These are phyloP conservation scores for Listronotus oregonensis DNA, from an alignment of 1,140 invertebrate genomes.

Conservation along the genomic window DNA sequence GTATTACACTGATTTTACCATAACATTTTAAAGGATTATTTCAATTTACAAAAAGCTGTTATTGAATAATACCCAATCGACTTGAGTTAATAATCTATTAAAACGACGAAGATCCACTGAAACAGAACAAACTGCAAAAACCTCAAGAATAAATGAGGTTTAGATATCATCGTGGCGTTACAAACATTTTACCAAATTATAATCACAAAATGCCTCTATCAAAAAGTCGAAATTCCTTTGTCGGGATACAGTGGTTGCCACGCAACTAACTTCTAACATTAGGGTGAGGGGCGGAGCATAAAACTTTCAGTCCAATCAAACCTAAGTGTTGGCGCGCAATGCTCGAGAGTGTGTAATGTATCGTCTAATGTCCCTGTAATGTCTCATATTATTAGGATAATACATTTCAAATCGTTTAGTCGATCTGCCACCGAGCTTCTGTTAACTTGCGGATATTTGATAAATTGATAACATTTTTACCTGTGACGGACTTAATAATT, in stretches of 20 bases:
- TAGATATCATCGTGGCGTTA: constrained; percentile 7
- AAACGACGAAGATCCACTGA: constrained; percentile 17
- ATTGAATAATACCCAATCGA: constrained; percentile 18
- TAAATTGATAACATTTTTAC: constrained; percentile 5
- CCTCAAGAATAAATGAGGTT: constrained; percentile 27
- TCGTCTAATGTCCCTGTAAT: constrained; percentile 57
- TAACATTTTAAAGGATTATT: no score
- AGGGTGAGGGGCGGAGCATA: constrained; percentile 48
- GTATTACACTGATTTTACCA: no score
- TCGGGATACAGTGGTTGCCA: constrained; percentile 40
- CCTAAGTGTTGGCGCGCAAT: constrained; percentile 47
- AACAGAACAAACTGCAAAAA: constrained; percentile 22
- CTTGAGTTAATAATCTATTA: constrained; percentile 31
- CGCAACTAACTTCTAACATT: constrained; percentile 44
- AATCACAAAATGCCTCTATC: constrained; percentile 28
- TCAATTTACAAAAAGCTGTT: no score
- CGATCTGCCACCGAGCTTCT: constrained; percentile 47
- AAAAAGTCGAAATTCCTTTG: constrained; percentile 40
- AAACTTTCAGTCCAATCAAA: constrained; percentile 34
- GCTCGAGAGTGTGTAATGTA: constrained; percentile 50
- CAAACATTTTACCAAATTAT: constrained; percentile 25
- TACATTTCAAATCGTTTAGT: constrained; percentile 58
- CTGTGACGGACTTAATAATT: constrained; percentile 12
- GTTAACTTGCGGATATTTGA: constrained; percentile 20
- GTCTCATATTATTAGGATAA: constrained; percentile 57